phyloP scores from a whole-genome alignment of 1,140 invertebrate species.

The Drosophila prosaltans region DNA sequence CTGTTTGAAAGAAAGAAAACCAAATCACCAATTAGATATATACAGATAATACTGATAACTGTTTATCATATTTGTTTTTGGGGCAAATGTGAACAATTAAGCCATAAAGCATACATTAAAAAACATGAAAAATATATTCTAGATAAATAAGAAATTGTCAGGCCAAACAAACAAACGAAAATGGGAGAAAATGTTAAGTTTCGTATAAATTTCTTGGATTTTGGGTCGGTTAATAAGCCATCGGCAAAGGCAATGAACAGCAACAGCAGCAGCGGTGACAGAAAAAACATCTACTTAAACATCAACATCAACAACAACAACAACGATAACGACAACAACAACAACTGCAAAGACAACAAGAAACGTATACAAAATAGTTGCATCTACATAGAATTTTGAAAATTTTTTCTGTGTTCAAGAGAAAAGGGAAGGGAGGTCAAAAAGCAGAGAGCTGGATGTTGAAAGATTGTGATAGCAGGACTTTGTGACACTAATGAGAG shows the following conservation, averaged over 20 bases:
- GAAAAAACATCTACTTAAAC: conserved; percentile 29
- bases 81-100: conserved; percentile 28
- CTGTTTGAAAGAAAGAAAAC: conserved; percentile 36
- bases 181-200: conserved; percentile 8
- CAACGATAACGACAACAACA: conserved; percentile 26
- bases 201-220: conserved; percentile 4
- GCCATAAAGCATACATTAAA: conserved; percentile 44
- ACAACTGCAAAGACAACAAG: conserved; percentile 26
- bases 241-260: conserved; percentile 31
- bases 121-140: background rate
- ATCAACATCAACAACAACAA: conserved; percentile 35
- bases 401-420: background rate
- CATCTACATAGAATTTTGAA: conserved; percentile 11
- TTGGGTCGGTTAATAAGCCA: conserved; percentile 30
- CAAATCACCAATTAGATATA: background rate
- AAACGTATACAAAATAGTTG: conserved; percentile 8
- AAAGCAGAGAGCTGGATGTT: background rate
- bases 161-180: conserved; percentile 7
- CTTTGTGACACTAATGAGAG: conserved; percentile 31
- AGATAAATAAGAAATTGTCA: background rate
- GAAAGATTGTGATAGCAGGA: conserved; percentile 11
- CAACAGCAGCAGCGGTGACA: conserved; percentile 23
- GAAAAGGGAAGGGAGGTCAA: too few relatives aligned
- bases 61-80: background rate
- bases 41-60: background rate